Percentiles rank a stretch among this genome's conserved stretches.
Evolutionary conservation across 92 coral and sea anemone species (phyloP).

Genomic region (Phymanthus crucifer): DNA sequence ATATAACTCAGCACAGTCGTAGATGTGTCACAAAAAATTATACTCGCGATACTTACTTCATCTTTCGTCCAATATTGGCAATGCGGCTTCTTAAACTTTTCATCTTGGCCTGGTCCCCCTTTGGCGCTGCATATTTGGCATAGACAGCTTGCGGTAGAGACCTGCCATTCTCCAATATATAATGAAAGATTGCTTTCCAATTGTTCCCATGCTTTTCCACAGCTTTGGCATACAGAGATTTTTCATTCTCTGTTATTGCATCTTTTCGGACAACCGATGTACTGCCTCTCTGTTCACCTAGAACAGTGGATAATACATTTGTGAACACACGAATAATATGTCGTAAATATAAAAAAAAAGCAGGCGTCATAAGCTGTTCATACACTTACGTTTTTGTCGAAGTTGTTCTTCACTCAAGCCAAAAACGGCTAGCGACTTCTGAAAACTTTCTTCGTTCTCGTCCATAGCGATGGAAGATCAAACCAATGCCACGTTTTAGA

Average conservation of each 20-base stretch:
- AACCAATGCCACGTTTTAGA: background rate
- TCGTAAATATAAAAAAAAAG: no score
- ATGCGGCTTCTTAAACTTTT: constrained; percentile 12
- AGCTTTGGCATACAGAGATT: constrained; percentile 9
- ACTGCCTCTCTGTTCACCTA: background rate
- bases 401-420: constrained; percentile 8
- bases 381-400: background rate
- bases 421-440: background rate
- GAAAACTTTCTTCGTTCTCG: background rate
- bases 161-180: constrained; percentile 13
- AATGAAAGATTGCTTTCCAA: constrained; percentile 23
- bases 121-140: constrained; percentile 4
- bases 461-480: background rate
- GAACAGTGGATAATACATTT: background rate
- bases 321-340: no score
- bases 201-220: constrained; percentile 19
- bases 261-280: constrained; percentile 25
- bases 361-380: no score
- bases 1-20: background rate
- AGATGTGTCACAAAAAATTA: background rate
- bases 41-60: constrained; percentile 1
- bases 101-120: background rate
- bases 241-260: constrained; percentile 27
- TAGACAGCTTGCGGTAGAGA: constrained; percentile 13
- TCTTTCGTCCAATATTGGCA: constrained; percentile 4